Evolutionary conservation across 1,140 invertebrate species (phyloP), one percentile per base, ranked within the genome.

Genomic region (Ganaspis sp.): DNA sequence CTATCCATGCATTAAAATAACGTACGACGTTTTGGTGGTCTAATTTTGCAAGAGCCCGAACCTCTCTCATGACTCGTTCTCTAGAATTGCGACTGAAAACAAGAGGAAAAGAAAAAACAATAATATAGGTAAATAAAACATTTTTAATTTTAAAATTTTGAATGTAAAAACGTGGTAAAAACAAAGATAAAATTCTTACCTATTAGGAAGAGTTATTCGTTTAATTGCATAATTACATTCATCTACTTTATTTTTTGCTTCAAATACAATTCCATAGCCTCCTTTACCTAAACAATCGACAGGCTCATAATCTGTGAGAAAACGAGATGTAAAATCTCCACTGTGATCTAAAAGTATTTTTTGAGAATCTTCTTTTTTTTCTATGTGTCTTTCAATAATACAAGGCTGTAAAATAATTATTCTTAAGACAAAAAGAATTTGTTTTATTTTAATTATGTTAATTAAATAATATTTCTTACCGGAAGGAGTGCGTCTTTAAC

Each of bases 181-280:
- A 5, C 0, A 29, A 40, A 74, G 12, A 45, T 58, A 19, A 19
- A 26, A 72, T 72, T 42, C 21, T 64, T 90, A 97, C 96, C 94
- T 95, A 82, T 96, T 95, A 11, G 97, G 96, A 74, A 99, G 91
- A 8, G 94, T 94, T 69, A 99, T 99, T 84, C 98, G 94, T 92
- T 99, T 99, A 0, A 99, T 95, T 21, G 98, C 98, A 92, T 99
- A 99, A 80, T 95, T 93, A 84, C 96, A 96, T 85, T 99, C 96
- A 89, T 99, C 98, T 72, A 99, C 95, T 91, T 97, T 98, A 88
- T 99, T 99, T 87, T 94, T 95, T 0, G 96, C 97, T 90, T 99
- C 96, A 91, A 99, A 99, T 0, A 99, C 98, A 21, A 99, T 95
- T 0, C 98, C 98, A 92, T 99, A 99, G 0, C 98, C 98, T n/a